phyloP scores from a whole-genome alignment of 2,113 vertebrate genomes.

The Nyctereutes procyonoides region DNA sequence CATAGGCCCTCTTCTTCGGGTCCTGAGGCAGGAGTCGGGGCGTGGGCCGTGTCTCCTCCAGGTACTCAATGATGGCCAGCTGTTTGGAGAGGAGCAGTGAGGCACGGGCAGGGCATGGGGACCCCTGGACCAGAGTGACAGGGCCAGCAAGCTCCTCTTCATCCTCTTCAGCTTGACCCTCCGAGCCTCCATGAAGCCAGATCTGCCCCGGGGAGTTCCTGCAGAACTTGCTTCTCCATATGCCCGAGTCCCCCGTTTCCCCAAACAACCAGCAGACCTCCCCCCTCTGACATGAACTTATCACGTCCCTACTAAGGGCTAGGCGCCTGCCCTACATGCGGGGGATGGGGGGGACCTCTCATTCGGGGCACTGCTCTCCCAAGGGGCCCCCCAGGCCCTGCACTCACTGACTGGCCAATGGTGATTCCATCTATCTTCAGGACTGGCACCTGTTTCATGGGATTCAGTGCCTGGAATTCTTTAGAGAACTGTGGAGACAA shows the following conservation, averaged over 20 bases:
- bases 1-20: slow-evolving; percentile 91
- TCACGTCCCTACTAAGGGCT: not conserved
- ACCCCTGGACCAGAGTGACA: not conserved
- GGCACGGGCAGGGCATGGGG: not conserved
- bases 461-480: slow-evolving; percentile 93
- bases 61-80: slow-evolving; percentile 97
- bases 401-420: slow-evolving; percentile 95
- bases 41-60: slow-evolving; percentile 93
- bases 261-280: not conserved
- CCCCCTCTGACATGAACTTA: not conserved
- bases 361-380: not conserved
- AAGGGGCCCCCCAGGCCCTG: not conserved
- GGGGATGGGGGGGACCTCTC: not conserved
- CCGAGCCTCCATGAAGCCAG: not conserved
- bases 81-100: slow-evolving; percentile 78
- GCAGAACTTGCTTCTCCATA: not conserved
- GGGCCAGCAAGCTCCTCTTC: not conserved
- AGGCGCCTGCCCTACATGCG: not conserved
- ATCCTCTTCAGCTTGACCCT: not conserved
- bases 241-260: not conserved
- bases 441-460: slow-evolving; percentile 96
- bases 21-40: slow-evolving; percentile 93
- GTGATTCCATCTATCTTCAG: slow-evolving; percentile 94
- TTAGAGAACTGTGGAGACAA: slow-evolving; percentile 88
- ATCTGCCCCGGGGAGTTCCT: not conserved